Evolutionary conservation across 2,797 vertebrate genomes (phyloP).

Genomic region (Halcyon leucocephala): DNA sequence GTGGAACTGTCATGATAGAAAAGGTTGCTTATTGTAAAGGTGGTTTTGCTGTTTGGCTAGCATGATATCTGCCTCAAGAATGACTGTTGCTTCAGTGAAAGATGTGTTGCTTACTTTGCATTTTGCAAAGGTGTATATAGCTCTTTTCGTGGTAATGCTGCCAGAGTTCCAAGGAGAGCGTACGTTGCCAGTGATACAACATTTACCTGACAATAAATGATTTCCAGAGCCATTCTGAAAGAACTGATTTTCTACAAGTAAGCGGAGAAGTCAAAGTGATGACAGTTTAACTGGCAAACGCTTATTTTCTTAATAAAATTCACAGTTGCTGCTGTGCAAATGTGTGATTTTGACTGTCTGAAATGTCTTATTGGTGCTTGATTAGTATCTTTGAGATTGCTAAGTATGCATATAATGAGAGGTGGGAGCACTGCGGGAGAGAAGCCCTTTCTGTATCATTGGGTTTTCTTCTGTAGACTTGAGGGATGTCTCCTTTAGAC

Average conservation of each 20-base stretch:
- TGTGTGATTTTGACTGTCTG: constrained; percentile 39
- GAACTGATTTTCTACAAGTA: constrained; percentile 18
- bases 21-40: neutral
- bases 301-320: constrained; percentile 58
- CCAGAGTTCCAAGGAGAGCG: neutral
- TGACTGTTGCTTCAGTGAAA: constrained; percentile 5
- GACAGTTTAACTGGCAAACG: constrained; percentile 30
- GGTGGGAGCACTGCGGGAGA: neutral
- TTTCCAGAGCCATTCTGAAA: neutral
- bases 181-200: neutral
- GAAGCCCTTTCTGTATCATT: neutral
- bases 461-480: neutral
- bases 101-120: neutral
- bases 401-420: neutral
- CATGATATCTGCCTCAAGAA: constrained; percentile 6
- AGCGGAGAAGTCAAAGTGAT: constrained; percentile 4
- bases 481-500: neutral
- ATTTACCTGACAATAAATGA: neutral
- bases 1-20: neutral
- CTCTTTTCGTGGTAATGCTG: neutral
- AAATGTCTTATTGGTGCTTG: neutral
- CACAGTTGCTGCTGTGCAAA: constrained; percentile 43
- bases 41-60: neutral
- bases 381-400: neutral
- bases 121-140: constrained; percentile 2